phyloP scores from a whole-genome alignment of 2,888 invertebrate species.

The Eupithecia tripunctaria region DNA sequence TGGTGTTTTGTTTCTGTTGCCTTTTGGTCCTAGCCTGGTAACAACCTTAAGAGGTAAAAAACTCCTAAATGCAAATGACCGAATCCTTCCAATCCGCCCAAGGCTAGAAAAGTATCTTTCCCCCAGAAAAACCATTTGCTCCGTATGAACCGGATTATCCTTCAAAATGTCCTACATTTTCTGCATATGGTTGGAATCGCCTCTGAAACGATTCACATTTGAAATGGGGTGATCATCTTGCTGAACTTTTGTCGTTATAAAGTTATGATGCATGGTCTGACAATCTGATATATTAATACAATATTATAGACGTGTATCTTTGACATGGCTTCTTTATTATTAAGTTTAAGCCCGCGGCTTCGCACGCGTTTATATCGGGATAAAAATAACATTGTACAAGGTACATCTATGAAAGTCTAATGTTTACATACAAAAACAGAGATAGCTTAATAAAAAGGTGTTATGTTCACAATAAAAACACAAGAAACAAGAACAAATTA shows the following conservation, averaged over 20 bases:
- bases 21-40: too few relatives aligned
- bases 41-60: neutral
- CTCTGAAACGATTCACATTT: neutral
- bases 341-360: too few relatives aligned
- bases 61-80: slow-evolving; percentile 3
- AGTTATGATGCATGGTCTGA: neutral
- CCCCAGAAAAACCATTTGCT: neutral
- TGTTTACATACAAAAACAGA: too few relatives aligned
- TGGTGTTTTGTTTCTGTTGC: too few relatives aligned
- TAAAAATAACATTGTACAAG: too few relatives aligned
- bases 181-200: neutral
- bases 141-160: slow-evolving; percentile 3
- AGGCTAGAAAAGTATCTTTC: neutral
- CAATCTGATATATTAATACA: neutral
- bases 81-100: neutral
- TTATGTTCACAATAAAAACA: too few relatives aligned
- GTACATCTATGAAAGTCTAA: too few relatives aligned
- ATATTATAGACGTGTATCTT: neutral
- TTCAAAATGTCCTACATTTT: slow-evolving; percentile 4
- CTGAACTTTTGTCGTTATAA: slow-evolving; percentile 20
- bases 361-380: too few relatives aligned
- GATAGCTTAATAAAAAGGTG: too few relatives aligned
- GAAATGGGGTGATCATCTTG: neutral
- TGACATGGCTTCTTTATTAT: neutral
- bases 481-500: too few relatives aligned